A percentile compares a stretch with the other conserved stretches of the same genome.
Evolutionary conservation across 2,888 invertebrate species (phyloP).

Genomic region (Glyphotaelius pellucidus): DNA sequence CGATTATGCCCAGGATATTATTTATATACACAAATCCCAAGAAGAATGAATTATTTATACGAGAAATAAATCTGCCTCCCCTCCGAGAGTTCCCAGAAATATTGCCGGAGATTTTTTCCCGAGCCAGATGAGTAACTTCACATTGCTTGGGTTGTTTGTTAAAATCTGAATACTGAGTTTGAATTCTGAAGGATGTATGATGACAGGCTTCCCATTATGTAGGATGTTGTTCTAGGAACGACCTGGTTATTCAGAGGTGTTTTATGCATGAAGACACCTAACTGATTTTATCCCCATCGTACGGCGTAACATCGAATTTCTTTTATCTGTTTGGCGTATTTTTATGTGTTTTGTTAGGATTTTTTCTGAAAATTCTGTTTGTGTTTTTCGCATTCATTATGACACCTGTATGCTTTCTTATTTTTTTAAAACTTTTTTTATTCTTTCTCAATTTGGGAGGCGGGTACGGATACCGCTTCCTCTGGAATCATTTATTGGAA

Average conservation of each 20-base stretch:
- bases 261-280: neutral
- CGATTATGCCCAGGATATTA: slow-evolving; percentile 4
- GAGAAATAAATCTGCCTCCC: slow-evolving; percentile 34
- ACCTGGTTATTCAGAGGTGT: neutral
- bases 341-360: neutral
- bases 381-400: neutral
- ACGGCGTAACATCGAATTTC: neutral
- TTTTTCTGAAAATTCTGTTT: neutral
- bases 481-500: no score
- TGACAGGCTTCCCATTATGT: neutral
- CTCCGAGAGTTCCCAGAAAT: slow-evolving; percentile 9
- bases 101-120: neutral
- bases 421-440: no score
- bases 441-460: no score
- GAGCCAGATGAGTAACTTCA: neutral
- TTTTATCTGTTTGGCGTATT: neutral
- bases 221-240: neutral
- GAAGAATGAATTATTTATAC: slow-evolving; percentile 52
- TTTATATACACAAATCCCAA: slow-evolving; percentile 43
- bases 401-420: neutral
- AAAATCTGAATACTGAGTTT: neutral
- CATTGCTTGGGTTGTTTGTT: neutral
- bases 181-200: neutral
- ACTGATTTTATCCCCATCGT: neutral
- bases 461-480: no score